Percentiles rank a stretch among this genome's conserved stretches.
phyloP scores from a whole-genome alignment of 1,140 invertebrate species.

The Propsilocerus akamusi region DNA sequence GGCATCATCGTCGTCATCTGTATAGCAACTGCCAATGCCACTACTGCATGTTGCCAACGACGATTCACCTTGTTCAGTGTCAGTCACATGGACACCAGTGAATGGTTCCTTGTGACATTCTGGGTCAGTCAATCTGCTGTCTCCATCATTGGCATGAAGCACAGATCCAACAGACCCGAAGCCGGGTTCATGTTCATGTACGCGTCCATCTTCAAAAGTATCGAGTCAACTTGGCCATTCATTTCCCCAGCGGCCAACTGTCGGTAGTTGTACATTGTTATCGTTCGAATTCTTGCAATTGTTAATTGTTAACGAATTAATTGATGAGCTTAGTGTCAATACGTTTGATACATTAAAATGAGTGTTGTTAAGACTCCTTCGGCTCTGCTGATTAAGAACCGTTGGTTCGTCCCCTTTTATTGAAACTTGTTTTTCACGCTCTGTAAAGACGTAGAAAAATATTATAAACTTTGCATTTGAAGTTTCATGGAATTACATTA shows the following conservation, averaged over 20 bases:
- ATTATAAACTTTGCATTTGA: slow-evolving; percentile 3
- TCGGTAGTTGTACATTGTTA: slow-evolving; percentile 39
- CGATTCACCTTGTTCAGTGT: slow-evolving; percentile 9
- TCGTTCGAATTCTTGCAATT: slow-evolving; percentile 9
- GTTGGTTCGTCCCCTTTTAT: slow-evolving; percentile 30
- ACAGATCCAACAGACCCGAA: slow-evolving; percentile 14
- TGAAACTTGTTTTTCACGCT: slow-evolving; percentile 42
- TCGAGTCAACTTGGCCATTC: slow-evolving; percentile 89
- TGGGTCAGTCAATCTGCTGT: slow-evolving; percentile 8
- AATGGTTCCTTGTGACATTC: neutral
- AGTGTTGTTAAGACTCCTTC: slow-evolving; percentile 25
- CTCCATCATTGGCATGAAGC: slow-evolving; percentile 1
- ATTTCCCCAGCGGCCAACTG: slow-evolving; percentile 65
- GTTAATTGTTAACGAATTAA: slow-evolving; percentile 12
- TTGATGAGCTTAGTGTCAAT: slow-evolving; percentile 16
- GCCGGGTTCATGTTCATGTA: slow-evolving; percentile 24
- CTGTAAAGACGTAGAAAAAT: slow-evolving; percentile 19
- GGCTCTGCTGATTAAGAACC: slow-evolving; percentile 27
- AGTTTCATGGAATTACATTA: neutral
- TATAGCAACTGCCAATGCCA: slow-evolving; percentile 1
- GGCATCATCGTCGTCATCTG: neutral
- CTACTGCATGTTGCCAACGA: slow-evolving; percentile 6
- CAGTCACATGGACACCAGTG: slow-evolving; percentile 1
- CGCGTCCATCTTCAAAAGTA: slow-evolving; percentile 30
- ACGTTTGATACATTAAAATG: slow-evolving; percentile 26